These are phyloP conservation scores for Pachyramphus minor DNA, from an alignment of 2,113 vertebrate species.

Conservation along the genomic window DNA sequence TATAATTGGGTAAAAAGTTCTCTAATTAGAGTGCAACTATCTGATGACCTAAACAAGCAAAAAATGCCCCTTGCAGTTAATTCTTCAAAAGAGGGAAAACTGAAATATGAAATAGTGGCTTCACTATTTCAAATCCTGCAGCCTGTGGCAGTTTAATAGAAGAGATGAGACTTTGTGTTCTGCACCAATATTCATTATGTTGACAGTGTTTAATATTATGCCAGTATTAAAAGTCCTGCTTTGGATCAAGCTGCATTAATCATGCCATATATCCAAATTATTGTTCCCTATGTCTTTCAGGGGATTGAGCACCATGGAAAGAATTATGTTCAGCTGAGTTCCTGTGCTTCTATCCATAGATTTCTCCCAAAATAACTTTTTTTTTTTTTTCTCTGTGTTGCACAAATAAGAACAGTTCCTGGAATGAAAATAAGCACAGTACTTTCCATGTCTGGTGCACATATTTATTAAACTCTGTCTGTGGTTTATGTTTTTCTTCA, in stretches of 20 bases:
- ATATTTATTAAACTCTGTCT: not conserved
- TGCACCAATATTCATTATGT: constrained; percentile 27
- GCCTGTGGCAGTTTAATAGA: not conserved
- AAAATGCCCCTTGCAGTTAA: not conserved
- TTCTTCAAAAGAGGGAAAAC: not conserved
- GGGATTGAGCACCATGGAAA: not conserved
- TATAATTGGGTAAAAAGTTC: not conserved
- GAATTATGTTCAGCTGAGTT: not conserved
- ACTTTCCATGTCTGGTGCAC: not conserved
- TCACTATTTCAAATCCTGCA: not conserved
- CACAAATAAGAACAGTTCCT: not conserved
- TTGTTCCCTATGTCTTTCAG: not conserved
- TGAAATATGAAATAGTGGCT: not conserved
- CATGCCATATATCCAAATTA: constrained; percentile 1
- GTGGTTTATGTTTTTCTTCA: not conserved
- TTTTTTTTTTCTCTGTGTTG: not conserved
- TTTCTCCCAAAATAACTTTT: not conserved
- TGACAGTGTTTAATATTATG: constrained; percentile 43
- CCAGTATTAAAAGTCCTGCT: constrained; percentile 33
- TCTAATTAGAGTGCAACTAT: not conserved
- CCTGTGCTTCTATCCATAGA: not conserved
- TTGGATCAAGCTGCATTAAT: constrained; percentile 37
- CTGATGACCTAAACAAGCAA: not conserved
- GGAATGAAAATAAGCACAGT: not conserved
- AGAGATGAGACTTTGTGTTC: constrained; percentile 36